phyloP scores from a whole-genome alignment of 2,113 vertebrate genomes.

The Apus apus region DNA sequence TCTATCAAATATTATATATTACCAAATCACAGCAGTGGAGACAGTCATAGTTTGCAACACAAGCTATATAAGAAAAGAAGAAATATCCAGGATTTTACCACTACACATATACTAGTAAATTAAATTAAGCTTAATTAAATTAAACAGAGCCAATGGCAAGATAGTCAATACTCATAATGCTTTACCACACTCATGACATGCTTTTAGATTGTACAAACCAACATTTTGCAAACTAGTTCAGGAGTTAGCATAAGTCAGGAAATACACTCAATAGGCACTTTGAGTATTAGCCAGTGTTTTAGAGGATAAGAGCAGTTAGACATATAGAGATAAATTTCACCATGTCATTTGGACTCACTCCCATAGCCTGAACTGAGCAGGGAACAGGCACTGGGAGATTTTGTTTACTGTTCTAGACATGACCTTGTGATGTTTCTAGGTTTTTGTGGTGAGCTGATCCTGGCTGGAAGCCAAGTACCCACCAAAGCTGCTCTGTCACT shows the following conservation, averaged over 20 bases:
- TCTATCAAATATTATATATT: background rate
- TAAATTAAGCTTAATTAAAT: background rate
- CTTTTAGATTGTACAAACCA: background rate
- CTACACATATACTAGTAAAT: background rate
- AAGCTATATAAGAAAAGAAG: background rate
- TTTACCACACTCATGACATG: background rate
- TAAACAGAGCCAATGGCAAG: background rate
- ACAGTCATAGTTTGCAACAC: background rate
- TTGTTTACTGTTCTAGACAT: background rate
- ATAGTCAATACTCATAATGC: background rate
- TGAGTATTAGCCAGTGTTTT: background rate
- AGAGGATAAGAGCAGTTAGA: background rate
- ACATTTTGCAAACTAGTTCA: background rate
- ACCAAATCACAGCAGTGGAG: background rate
- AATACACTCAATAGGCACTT: background rate
- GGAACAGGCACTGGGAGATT: background rate
- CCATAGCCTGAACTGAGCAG: background rate
- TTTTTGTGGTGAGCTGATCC: background rate
- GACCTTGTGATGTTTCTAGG: background rate
- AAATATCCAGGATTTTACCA: background rate
- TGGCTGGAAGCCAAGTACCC: background rate
- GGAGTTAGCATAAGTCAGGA: background rate
- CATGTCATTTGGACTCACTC: background rate
- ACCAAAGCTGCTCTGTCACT: background rate
- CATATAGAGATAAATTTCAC: background rate